Evolutionary conservation across 2,797 vertebrate species (phyloP).

Genomic region (Naso thynnoides): DNA sequence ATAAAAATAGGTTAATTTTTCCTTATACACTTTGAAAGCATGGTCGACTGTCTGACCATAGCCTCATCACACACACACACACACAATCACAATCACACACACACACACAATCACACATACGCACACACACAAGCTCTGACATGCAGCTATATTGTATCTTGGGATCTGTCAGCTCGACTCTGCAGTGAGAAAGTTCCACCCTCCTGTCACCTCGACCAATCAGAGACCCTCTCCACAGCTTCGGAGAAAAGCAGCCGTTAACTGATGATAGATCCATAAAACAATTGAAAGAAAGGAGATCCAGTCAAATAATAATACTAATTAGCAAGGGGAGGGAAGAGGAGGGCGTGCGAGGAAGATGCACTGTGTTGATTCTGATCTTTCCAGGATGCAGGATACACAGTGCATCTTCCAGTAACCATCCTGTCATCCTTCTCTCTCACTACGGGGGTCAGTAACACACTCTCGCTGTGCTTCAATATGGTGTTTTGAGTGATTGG

Average conservation of each 20-base stretch:
- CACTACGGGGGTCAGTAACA: constrained; percentile 55
- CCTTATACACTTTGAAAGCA: constrained; percentile 30
- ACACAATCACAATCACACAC: constrained; percentile 1
- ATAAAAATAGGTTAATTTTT: constrained; percentile 47
- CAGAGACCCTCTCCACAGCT: constrained; percentile 62
- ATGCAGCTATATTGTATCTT: constrained; percentile 66
- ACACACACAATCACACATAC: neutral
- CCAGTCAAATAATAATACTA: neutral
- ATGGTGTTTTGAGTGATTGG: constrained; percentile 68
- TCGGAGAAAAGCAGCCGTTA: constrained; percentile 31
- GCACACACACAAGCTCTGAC: constrained; percentile 60
- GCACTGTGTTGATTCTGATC: constrained; percentile 43
- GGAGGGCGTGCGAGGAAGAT: constrained; percentile 41
- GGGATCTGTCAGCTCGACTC: constrained; percentile 47
- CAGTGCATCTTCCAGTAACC: constrained; percentile 52
- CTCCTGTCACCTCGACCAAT: constrained; percentile 68
- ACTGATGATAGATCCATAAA: neutral
- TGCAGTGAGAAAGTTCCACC: constrained; percentile 65
- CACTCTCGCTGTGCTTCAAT: constrained; percentile 75
- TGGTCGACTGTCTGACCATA: constrained; percentile 25
- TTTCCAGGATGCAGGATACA: constrained; percentile 33
- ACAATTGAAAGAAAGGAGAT: constrained; percentile 16
- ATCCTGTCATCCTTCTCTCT: constrained; percentile 56
- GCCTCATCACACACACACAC: constrained; percentile 33
- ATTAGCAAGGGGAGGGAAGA: constrained; percentile 12